Evolutionary conservation across 2,113 vertebrate species (phyloP).

Genomic region (Otocyon megalotis): DNA sequence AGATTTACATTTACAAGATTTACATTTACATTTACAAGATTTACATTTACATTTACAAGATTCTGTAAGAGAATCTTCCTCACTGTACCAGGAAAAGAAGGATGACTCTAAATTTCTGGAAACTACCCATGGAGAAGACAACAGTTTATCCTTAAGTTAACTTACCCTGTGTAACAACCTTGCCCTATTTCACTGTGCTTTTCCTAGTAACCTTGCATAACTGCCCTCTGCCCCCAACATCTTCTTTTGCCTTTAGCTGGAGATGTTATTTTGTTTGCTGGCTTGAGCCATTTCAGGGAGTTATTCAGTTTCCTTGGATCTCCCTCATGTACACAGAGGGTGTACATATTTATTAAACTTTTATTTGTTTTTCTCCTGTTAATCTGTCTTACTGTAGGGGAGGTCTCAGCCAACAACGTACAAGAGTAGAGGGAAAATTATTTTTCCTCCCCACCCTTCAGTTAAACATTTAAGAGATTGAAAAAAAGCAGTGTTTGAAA

Average conservation of each 20-base stretch:
- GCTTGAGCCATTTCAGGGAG: background rate
- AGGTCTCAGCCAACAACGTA: background rate
- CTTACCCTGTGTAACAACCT: background rate
- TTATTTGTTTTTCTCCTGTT: background rate
- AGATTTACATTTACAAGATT: background rate
- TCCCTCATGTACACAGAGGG: background rate
- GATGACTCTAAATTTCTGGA: background rate
- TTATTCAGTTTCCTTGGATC: background rate
- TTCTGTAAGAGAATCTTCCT: background rate
- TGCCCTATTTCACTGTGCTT: background rate
- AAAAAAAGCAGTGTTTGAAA: background rate
- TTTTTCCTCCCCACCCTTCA: background rate
- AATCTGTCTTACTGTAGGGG: background rate
- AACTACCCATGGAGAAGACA: background rate
- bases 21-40: background rate
- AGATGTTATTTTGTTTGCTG: background rate
- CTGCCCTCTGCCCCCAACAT: background rate
- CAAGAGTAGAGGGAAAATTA: background rate
- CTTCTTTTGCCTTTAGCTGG: background rate
- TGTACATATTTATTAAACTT: background rate
- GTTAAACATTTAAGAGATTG: conserved; percentile 1
- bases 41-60: background rate
- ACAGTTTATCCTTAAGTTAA: background rate
- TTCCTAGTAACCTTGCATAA: background rate
- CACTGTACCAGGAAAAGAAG: background rate